Conservation (phyloP, 2,888 invertebrate genomes). For the Chymomyza caudatula region DNA sequence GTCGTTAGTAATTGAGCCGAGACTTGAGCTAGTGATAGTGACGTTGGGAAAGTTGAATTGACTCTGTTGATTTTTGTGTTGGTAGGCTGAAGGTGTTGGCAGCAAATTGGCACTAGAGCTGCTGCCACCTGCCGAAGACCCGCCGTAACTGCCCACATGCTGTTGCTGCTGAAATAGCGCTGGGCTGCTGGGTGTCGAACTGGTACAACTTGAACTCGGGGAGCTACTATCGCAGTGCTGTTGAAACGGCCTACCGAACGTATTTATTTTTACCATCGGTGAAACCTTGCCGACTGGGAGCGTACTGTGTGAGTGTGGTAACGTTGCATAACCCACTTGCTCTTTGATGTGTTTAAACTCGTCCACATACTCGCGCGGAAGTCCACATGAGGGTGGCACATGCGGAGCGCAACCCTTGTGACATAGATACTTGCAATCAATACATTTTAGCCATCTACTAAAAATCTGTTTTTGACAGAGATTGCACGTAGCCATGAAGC, state of each 20-base stretch:
- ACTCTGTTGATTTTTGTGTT: slow-evolving; percentile 65
- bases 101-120: slow-evolving; percentile 67
- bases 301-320: slow-evolving; percentile 60
- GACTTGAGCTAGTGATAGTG: slow-evolving; percentile 65
- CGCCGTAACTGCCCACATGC: slow-evolving; percentile 76
- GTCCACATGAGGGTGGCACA: slow-evolving; percentile 94
- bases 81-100: slow-evolving; percentile 69
- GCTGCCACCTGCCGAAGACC: slow-evolving; percentile 54
- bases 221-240: slow-evolving; percentile 89
- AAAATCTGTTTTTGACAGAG: slow-evolving; percentile 93
- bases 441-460: slow-evolving; percentile 89
- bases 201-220: slow-evolving; percentile 96
- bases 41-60: slow-evolving; percentile 78
- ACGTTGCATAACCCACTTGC: slow-evolving; percentile 41
- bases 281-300: slow-evolving; percentile 71
- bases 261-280: slow-evolving; percentile 68
- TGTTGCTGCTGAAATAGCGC: slow-evolving; percentile 81
- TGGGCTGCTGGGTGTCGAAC: slow-evolving; percentile 96
- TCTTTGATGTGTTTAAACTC: slow-evolving; percentile 87
- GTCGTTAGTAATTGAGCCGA: slow-evolving; percentile 33
- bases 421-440: slow-evolving; percentile 92
- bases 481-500: slow-evolving; percentile 93
- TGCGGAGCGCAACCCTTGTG: slow-evolving; percentile 90
- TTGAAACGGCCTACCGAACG: slow-evolving; percentile 61
- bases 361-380: slow-evolving; percentile 90